These are phyloP conservation scores for Sabatieria punctata DNA, from an alignment of 2,888 invertebrate species.

Conservation along the genomic window DNA sequence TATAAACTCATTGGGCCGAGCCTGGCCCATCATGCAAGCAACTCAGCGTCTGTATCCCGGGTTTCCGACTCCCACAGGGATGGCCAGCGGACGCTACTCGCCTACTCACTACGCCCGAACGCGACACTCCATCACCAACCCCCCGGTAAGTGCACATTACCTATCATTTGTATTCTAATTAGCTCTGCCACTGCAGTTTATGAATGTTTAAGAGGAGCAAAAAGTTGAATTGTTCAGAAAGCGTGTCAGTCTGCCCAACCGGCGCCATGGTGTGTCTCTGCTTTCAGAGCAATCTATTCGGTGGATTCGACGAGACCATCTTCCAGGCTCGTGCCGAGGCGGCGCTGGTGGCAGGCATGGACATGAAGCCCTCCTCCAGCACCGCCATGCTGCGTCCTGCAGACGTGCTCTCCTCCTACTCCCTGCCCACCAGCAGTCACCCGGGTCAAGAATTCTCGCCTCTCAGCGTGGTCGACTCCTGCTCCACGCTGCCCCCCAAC, in stretches of 20 bases:
- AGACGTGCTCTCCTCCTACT: conserved; percentile 33
- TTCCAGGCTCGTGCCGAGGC: conserved; percentile 82
- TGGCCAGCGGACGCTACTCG: background rate
- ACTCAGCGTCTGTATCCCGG: background rate
- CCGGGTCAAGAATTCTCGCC: conserved; percentile 39
- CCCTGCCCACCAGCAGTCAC: conserved; percentile 54
- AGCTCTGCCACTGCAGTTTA: too few species aligned
- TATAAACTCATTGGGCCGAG: too few species aligned
- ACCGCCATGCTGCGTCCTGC: conserved; percentile 17
- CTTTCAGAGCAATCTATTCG: conserved; percentile 50
- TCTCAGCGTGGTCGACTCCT: too few species aligned
- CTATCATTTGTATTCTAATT: too few species aligned
- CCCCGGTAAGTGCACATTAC: background rate
- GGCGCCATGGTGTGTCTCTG: too few species aligned
- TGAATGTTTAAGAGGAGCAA: too few species aligned
- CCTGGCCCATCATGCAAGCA: background rate
- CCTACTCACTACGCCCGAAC: background rate
- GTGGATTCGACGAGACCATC: conserved; percentile 74
- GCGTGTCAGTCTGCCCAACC: too few species aligned
- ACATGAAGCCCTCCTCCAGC: conserved; percentile 71
- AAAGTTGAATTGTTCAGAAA: too few species aligned
- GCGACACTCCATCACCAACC: background rate
- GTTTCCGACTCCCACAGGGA: background rate
- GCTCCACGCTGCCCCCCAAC: conserved; percentile 43
- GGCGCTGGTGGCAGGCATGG: conserved; percentile 78